phyloP scores from a whole-genome alignment of 1,140 invertebrate species.

The Papilio dardanus region DNA sequence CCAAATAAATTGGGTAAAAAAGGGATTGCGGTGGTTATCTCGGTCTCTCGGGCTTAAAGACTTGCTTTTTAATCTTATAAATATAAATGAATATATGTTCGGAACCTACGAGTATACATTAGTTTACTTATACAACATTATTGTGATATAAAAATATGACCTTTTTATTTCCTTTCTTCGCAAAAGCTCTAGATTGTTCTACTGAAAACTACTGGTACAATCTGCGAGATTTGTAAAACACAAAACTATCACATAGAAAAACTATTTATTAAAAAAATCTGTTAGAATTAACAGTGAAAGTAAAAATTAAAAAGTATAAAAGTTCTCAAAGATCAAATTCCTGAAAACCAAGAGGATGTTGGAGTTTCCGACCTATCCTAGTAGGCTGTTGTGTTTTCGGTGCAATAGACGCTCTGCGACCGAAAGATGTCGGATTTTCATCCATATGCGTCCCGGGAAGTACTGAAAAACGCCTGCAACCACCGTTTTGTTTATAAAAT shows the following conservation, averaged over 20 bases:
- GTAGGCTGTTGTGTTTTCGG: conserved; percentile 54
- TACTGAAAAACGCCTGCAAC: conserved; percentile 67
- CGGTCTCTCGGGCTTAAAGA: conserved; percentile 5
- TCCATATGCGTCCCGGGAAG: conserved; percentile 62
- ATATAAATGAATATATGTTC: neutral
- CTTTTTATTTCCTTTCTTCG: too few species aligned
- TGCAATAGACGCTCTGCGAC: conserved; percentile 60
- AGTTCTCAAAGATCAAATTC: conserved; percentile 57
- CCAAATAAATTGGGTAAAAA: conserved; percentile 18
- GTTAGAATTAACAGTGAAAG: neutral
- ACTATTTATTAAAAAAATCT: neutral
- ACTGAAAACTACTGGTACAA: too few species aligned
- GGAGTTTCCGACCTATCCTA: conserved; percentile 42
- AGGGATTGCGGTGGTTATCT: conserved; percentile 18
- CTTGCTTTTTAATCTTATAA: conserved; percentile 3
- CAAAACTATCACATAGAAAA: neutral
- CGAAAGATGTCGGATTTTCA: conserved; percentile 40
- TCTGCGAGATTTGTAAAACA: too few species aligned
- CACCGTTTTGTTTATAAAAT: conserved; percentile 5
- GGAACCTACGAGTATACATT: too few species aligned
- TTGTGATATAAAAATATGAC: too few species aligned
- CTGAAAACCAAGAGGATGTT: conserved; percentile 62
- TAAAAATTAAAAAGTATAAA: neutral
- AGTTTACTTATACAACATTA: too few species aligned
- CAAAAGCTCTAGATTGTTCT: too few species aligned